Conservation (phyloP, 2,888 invertebrate genomes). For the Sphaerolaimus hirsutus region DNA sequence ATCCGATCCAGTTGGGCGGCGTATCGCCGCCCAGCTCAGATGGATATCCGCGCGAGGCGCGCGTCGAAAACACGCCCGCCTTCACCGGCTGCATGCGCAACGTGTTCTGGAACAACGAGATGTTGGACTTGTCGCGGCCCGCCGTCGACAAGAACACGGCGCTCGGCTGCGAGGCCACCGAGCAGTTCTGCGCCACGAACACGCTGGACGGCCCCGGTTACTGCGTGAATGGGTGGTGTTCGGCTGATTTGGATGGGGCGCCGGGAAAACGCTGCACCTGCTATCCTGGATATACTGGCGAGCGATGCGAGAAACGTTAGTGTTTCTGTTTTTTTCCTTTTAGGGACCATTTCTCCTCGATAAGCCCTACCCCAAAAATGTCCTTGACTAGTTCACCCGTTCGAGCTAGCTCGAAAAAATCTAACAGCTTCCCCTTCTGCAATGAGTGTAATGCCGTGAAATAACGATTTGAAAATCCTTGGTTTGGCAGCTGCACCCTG, state of each 20-base stretch:
- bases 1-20: constrained; percentile 46
- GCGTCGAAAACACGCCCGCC: constrained; percentile 29
- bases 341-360: too few relatives aligned
- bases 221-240: constrained; percentile 20
- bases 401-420: too few relatives aligned
- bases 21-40: constrained; percentile 34
- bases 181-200: constrained; percentile 59
- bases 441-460: too few relatives aligned
- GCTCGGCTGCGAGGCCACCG: constrained; percentile 73
- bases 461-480: too few relatives aligned
- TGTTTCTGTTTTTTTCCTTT: too few relatives aligned
- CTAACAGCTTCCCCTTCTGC: too few relatives aligned
- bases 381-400: too few relatives aligned
- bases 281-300: constrained; percentile 73
- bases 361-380: too few relatives aligned
- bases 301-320: constrained; percentile 25
- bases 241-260: constrained; percentile 9
- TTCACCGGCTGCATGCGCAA: constrained; percentile 90
- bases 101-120: constrained; percentile 64
- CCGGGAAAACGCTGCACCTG: constrained; percentile 50
- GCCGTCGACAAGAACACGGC: constrained; percentile 37
- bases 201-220: constrained; percentile 39
- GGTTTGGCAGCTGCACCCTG: too few relatives aligned
- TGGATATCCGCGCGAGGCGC: constrained; percentile 10
- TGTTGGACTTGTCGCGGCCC: constrained; percentile 58